Evolutionary conservation across 2,888 invertebrate genomes (phyloP), one percentile per base, ranked within the genome.

Genomic region (Cryptosula pallasiana): DNA sequence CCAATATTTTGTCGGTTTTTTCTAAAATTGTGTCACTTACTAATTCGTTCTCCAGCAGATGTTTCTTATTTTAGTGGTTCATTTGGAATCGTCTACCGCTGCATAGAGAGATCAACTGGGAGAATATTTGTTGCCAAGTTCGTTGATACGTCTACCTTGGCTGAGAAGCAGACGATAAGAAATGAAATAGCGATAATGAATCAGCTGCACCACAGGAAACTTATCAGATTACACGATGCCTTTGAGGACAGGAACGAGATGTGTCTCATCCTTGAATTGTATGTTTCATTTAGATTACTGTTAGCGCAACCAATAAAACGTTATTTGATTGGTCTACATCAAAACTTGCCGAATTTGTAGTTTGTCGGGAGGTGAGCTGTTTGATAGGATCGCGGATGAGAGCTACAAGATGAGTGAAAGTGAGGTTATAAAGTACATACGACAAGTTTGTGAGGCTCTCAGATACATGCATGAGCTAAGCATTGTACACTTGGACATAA

Each of bases 191-290:
- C 84, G 71, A 82, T 86, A 71, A 85, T 86, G 85, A 86, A 84
- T 77, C 80, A 82, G 69, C 80, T 86, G 3, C 84, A 85, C 73
- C 85, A 86, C 73, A 80, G 81, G 3, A 84, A 84, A 76, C 79
- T 86, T 69, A 79, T 86, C 75, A 81, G 84, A 73, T 79, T 85
- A 5, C 85, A 86, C 73, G 84, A 85, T 72, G 85, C 86, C 5
- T 86, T 85, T 73, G 85, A 86, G 74, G 79, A 82, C 73, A 80
- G 83, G 45, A 84, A 83, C 74, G 85, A 86, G 75, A 85, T 86
- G 81, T 83, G 84, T 76, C 82, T 86, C 78, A 84, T 86, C 71
- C 80, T 86, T 27, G 86, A 86, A 79, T 81, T 86, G 86, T 86
- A 76, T 83, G 85, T 81, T 3, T n/a, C n/a, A n/a, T n/a, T n/a